Base-by-base conservation (phyloP, 1,140 invertebrate species). In the Lineus longissimus region DNA sequence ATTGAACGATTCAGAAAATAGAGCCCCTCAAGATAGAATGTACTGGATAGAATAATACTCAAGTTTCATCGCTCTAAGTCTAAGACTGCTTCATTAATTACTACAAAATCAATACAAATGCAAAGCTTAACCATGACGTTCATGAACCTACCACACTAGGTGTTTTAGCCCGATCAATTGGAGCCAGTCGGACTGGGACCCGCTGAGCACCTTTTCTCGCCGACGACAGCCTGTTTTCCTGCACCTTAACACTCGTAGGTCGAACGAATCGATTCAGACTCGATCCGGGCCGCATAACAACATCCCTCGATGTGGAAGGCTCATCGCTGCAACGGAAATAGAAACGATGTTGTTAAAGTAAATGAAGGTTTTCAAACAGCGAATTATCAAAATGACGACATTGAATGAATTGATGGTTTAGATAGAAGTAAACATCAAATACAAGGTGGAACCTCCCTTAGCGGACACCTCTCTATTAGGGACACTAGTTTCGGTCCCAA, bases 91-190 rank as follows among this genome's bases (percentile, higher is more conserved):
- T n/a, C n/a, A n/a, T n/a, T n/a, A n/a, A n/a, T n/a, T n/a, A n/a
- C n/a, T n/a, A n/a, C n/a, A n/a, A n/a, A n/a, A n/a, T n/a, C n/a
- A n/a, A n/a, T n/a, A n/a, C n/a, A n/a, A n/a, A n/a, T n/a, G n/a
- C n/a, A n/a, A n/a, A n/a, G n/a, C n/a, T n/a, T n/a, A n/a, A n/a
- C n/a, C n/a, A n/a, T n/a, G n/a, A n/a, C n/a, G n/a, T n/a, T n/a
- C n/a, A n/a, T n/a, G n/a, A n/a, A n/a, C 47, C 4, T 51, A 51
- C 47, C n/a, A 51, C 6, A 51, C 47, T 51, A 27, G 47, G 47
- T 51, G 47, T 51, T n/a, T 51, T 51, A 4, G 47, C 47, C n/a
- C 47, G n/a, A 51, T 51, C 47, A 23, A 51, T 23, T 51, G 47
- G 47, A 23, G 47, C 47, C 6, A 51, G 47, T 23, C 47, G 6